Base-by-base conservation (phyloP, 2,797 vertebrate genomes). In the Rhinophrynus dorsalis region DNA sequence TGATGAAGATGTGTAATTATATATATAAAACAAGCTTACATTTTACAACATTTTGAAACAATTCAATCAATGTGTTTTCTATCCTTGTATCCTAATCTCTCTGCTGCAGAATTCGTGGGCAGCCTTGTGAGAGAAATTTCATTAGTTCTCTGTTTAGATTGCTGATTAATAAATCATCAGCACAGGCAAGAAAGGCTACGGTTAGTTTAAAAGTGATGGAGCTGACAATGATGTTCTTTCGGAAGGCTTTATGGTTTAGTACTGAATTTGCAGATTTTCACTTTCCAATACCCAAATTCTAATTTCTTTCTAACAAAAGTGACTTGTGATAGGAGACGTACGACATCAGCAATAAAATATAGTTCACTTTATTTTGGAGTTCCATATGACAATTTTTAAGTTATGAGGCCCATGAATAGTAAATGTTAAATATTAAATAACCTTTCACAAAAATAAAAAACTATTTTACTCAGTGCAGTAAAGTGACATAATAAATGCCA, bases 161-260 rank as follows among this genome's bases (percentile, higher is more conserved):
- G 33, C 32, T 68, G 55, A 68, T 68, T 68, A 58, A 68, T 68
- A 68, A 68, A 68, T 68, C 66, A 68, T 68, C 66, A 59, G 66
- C 45, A 24, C 55, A 29, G 40, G 44, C 45, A 30, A 50, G 24
- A 47, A 47, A 2, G 44, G 18, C 6, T 10, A 21, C 8, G 11
- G 44, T 21, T 47, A 21, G 44, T 47, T 47, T 21, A 47, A 21
- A 50, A 50, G 55, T 30, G 44, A 67, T 58, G 20, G 65, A 23
- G 20, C 32, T 50, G 54, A 67, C 54, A 48, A 38, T 58, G 42
- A 67, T 37, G 54, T 58, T 58, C 54, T 48, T 58, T 58, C 21
- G 40, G 40, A 44, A 44, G 15, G 40, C 65, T 67, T 67, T n/a
- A n/a, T n/a, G n/a, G n/a, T n/a, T 50, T 58, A 58, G 29, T 57